phyloP scores from a whole-genome alignment of 1,140 invertebrate species.

The Ridgeia piscesae region DNA sequence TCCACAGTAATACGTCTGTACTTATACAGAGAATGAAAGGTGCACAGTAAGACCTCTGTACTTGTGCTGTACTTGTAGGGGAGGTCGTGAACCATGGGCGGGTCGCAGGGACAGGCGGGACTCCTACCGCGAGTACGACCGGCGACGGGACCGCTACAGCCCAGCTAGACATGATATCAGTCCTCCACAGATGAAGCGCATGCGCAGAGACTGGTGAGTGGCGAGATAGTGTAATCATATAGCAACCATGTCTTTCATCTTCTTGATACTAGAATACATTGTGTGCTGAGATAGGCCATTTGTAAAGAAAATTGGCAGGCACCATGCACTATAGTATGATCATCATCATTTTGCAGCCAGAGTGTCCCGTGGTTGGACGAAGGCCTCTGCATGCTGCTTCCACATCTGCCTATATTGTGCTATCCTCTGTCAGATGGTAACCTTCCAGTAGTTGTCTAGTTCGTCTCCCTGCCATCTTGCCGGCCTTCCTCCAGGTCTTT shows the following conservation, averaged over 20 bases:
- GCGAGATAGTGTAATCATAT: not conserved
- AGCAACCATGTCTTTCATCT: not conserved
- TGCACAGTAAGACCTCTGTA: not conserved
- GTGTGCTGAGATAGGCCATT: too few relatives aligned
- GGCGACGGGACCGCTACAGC: conserved; percentile 45
- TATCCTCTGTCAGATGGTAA: too few relatives aligned
- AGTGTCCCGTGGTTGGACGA: too few relatives aligned
- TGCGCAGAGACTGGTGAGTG: conserved; percentile 51
- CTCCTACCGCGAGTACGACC: conserved; percentile 42
- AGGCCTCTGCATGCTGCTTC: too few relatives aligned
- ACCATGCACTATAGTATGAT: too few relatives aligned
- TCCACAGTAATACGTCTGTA: too few relatives aligned
- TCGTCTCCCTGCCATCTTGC: too few relatives aligned
- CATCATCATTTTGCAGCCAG: too few relatives aligned
- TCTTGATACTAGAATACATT: not conserved
- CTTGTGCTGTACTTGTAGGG: not conserved
- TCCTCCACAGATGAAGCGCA: conserved; percentile 52
- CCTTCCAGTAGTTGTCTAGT: too few relatives aligned
- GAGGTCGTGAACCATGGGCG: conserved; percentile 8
- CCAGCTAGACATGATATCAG: conserved; percentile 45
- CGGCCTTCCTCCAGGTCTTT: too few relatives aligned
- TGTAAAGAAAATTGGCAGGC: too few relatives aligned
- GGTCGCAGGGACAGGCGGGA: not conserved
- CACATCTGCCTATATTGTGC: too few relatives aligned
- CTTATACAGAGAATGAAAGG: not conserved